Evolutionary conservation across 2,797 vertebrate genomes (phyloP), one percentile per base, ranked within the genome.

Genomic region (Gymnothorax javanicus): DNA sequence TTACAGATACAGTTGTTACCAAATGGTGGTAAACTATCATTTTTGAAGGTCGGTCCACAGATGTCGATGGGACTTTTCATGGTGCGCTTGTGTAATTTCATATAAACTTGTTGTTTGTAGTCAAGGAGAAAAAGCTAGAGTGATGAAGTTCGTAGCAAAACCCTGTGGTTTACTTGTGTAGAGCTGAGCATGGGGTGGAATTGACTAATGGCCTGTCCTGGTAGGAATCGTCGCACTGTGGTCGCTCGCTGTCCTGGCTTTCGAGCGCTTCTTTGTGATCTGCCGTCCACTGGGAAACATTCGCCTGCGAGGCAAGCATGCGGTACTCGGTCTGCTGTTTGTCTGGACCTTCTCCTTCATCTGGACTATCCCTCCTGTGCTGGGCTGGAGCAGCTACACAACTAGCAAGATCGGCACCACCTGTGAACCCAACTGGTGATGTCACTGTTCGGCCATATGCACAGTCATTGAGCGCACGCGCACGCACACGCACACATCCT

Each of bases 321-420:
- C 97, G 0, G 91, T 93, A 13, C 89, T 97, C 12, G 97, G 97
- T 6, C 95, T 98, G 90, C 88, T 95, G 89, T 98, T 98, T 0
- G 97, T 97, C 64, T 98, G 98, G 97, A 93, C 93, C 56, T 98
- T 97, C 91, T 97, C 98, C 88, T 97, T 98, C 88, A 89, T 98
- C 90, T 98, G 97, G 94, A 98, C 97, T 71, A 93, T 98, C 85
- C 98, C 97, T 60, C 98, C 98, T 0, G 94, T 95, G 23, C 89
- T 97, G 88, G 97, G 97, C 33, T 98, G 98, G 97, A 98, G 96
- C 95, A 97, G 97, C 93, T 98, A 98, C 91, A 97, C 97, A 0
- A 92, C 96, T 87, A 98, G 97, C 94, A 97, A 96, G 94, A 98
- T 98, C 81, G 98, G 97, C 87, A 98, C 98, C 84, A 98, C 97